These are phyloP conservation scores for Rhabdophis nuchalis DNA, from an alignment of 2,797 vertebrate genomes.

Conservation along the genomic window DNA sequence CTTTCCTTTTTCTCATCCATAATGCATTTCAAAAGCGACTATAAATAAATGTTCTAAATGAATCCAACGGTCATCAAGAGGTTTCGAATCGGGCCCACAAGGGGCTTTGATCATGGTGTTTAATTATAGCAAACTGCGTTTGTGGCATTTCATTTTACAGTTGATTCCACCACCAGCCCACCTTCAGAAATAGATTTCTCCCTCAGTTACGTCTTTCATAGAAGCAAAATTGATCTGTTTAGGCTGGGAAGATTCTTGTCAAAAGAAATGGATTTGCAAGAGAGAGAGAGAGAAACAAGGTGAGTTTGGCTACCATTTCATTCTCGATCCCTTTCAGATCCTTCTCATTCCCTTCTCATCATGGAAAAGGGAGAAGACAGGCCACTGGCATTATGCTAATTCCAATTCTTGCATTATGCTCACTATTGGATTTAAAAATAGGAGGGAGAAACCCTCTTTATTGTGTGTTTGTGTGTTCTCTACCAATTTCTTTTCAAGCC, in stretches of 20 bases:
- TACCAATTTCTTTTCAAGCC: conserved; percentile 2
- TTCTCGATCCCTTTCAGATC: conserved; percentile 10
- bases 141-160: conserved; percentile 20
- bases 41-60: conserved; percentile 48
- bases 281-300: not conserved
- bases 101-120: conserved; percentile 31
- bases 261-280: conserved; percentile 3
- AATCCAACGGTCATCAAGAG: conserved; percentile 38
- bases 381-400: conserved; percentile 4
- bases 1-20: conserved; percentile 26
- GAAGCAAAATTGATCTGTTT: conserved; percentile 41
- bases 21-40: conserved; percentile 44
- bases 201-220: conserved; percentile 31
- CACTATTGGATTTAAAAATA: conserved; percentile 38
- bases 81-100: not conserved
- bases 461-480: conserved; percentile 16
- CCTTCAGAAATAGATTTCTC: conserved; percentile 28
- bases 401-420: conserved; percentile 23
- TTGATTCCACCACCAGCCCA: not conserved
- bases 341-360: conserved; percentile 23
- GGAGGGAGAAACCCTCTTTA: conserved; percentile 1
- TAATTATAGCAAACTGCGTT: conserved; percentile 41
- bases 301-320: conserved; percentile 17
- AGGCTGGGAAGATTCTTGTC: not conserved
- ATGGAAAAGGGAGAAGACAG: conserved; percentile 22